phyloP scores from a whole-genome alignment of 1,140 invertebrate species.

The Cyclina sinensis region DNA sequence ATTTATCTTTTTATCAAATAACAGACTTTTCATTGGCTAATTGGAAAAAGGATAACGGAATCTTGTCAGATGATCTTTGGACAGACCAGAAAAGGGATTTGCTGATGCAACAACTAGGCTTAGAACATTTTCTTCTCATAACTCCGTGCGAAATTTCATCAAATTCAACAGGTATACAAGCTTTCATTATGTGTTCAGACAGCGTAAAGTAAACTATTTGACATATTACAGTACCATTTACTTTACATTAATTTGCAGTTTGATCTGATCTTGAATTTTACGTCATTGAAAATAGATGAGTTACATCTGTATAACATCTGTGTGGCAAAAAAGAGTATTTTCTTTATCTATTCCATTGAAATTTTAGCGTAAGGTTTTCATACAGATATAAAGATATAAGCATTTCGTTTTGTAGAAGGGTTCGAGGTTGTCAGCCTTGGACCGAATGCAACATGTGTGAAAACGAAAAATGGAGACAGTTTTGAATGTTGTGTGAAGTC shows the following conservation, averaged over 20 bases:
- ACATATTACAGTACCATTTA: too few species aligned
- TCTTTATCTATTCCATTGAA: too few species aligned
- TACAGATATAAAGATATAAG: too few species aligned
- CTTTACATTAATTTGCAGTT: too few species aligned
- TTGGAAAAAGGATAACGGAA: background rate
- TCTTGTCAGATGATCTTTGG: background rate
- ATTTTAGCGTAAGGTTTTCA: too few species aligned
- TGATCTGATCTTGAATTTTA: too few species aligned
- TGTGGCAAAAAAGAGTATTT: too few species aligned
- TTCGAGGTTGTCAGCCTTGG: background rate
- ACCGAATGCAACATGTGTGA: constrained; percentile 1
- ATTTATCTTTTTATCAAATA: background rate
- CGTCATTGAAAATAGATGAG: too few species aligned
- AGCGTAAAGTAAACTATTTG: too few species aligned
- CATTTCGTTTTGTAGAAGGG: background rate
- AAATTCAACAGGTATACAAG: background rate
- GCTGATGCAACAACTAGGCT: constrained; percentile 9
- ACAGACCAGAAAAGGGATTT: background rate
- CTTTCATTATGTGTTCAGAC: too few species aligned
- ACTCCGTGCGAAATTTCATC: background rate
- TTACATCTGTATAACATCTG: too few species aligned
- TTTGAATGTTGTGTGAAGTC: constrained; percentile 39
- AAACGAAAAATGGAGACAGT: background rate
- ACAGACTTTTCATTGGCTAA: background rate
- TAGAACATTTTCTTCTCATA: background rate